phyloP scores from a whole-genome alignment of 2,888 invertebrate genomes.

The Barypeithes pellucidus region DNA sequence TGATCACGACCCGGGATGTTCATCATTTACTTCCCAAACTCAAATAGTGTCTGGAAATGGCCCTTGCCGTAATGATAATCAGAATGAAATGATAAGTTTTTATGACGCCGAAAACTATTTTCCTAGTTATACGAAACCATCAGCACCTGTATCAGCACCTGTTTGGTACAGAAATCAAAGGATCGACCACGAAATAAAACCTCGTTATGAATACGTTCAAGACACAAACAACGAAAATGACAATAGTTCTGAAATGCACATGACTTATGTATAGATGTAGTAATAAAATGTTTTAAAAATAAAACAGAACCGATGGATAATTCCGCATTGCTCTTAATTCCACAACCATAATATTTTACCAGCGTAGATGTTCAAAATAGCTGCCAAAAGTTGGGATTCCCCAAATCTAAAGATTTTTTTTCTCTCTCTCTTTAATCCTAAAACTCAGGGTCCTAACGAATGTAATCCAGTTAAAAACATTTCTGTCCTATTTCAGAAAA shows the following conservation, averaged over 20 bases:
- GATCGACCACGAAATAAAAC: neutral
- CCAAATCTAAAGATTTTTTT: neutral
- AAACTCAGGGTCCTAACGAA: no score
- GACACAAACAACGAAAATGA: slow-evolving; percentile 29
- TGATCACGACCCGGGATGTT: slow-evolving; percentile 1
- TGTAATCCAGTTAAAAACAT: no score
- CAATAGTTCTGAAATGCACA: slow-evolving; percentile 15
- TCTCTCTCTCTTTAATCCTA: neutral
- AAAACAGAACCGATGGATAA: no score
- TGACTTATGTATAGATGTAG: neutral
- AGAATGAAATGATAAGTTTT: slow-evolving; percentile 8
- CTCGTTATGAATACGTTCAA: neutral
- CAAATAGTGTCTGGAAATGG: neutral
- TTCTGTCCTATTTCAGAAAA: no score
- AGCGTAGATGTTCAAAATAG: no score
- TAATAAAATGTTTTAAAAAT: neutral
- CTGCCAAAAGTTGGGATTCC: neutral
- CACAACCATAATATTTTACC: no score
- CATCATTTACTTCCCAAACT: neutral
- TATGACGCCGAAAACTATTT: slow-evolving; percentile 11
- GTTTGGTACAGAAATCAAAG: neutral
- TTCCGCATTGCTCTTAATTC: no score
- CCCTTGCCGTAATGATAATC: neutral
- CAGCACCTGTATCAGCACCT: neutral
- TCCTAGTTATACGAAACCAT: neutral